Percentiles rank a stretch among this genome's conserved stretches.
These are phyloP conservation scores for Propithecus perrieri DNA, from an alignment of 2,797 vertebrate species.

Conservation along the genomic window DNA sequence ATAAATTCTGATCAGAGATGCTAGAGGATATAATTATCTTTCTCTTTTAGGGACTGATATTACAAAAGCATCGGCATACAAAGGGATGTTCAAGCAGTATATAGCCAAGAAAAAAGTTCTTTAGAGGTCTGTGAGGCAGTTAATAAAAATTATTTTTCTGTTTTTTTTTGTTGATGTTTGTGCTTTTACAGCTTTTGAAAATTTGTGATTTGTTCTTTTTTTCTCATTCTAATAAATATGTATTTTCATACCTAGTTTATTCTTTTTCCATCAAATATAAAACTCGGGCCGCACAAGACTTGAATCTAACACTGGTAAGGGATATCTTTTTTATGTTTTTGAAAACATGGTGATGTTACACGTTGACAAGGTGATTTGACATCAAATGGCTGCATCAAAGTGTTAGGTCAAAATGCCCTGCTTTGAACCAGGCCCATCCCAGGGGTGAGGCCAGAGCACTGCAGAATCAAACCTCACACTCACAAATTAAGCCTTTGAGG, in stretches of 20 bases:
- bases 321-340: not conserved
- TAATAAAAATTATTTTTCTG: not conserved
- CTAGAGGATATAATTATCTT: constrained; percentile 19
- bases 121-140: not conserved
- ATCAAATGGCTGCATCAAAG: not conserved
- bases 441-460: not conserved
- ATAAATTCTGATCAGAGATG: not conserved
- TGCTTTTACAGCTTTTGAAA: not conserved
- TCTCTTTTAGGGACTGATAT: not conserved
- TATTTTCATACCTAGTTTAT: not conserved
- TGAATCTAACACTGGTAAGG: not conserved
- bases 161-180: not conserved
- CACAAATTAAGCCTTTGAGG: not conserved
- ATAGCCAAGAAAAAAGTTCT: not conserved
- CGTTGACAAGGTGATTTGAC: not conserved
- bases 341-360: not conserved
- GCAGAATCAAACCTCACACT: not conserved
- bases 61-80: not conserved
- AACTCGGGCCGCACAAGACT: not conserved
- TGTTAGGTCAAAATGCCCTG: not conserved
- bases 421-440: not conserved
- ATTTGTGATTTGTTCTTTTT: not conserved
- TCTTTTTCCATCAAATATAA: not conserved
- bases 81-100: not conserved
- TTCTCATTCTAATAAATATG: not conserved